phyloP scores from a whole-genome alignment of 2,113 vertebrate species.

The Ramphastos sulfuratus region DNA sequence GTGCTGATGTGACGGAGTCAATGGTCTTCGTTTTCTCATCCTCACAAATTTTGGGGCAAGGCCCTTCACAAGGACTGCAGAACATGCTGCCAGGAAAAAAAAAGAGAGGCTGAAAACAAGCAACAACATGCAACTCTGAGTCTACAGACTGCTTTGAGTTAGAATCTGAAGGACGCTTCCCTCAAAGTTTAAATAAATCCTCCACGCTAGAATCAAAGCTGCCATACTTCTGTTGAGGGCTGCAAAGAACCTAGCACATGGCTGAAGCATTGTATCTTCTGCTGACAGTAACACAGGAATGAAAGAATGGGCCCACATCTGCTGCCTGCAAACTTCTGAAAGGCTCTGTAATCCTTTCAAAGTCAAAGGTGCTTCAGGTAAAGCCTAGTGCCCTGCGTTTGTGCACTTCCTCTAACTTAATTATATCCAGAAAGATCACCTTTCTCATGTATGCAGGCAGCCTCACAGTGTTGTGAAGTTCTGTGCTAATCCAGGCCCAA shows the following conservation, averaged over 20 bases:
- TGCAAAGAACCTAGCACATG: not conserved
- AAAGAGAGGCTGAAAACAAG: not conserved
- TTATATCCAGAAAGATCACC: not conserved
- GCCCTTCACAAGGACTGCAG: constrained; percentile 92
- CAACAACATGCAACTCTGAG: not conserved
- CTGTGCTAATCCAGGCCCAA: not conserved
- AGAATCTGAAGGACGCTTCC: not conserved
- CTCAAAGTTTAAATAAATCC: not conserved
- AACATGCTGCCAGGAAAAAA: constrained; percentile 83
- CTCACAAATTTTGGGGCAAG: constrained; percentile 90
- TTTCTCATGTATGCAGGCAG: not conserved
- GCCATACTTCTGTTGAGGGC: not conserved
- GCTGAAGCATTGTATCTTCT: not conserved
- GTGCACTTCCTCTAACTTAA: not conserved
- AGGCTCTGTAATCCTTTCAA: not conserved
- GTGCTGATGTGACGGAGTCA: constrained; percentile 92
- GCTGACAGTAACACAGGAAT: not conserved
- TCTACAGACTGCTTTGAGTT: not conserved
- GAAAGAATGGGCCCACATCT: not conserved
- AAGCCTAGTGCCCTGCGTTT: not conserved
- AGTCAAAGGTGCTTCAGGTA: not conserved
- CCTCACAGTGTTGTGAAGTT: not conserved
- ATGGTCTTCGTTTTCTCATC: constrained; percentile 82
- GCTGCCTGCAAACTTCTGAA: not conserved
- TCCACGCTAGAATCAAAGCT: not conserved